Base-by-base conservation (phyloP, 2,797 vertebrate species). In the Syngnathus rostellatus region DNA sequence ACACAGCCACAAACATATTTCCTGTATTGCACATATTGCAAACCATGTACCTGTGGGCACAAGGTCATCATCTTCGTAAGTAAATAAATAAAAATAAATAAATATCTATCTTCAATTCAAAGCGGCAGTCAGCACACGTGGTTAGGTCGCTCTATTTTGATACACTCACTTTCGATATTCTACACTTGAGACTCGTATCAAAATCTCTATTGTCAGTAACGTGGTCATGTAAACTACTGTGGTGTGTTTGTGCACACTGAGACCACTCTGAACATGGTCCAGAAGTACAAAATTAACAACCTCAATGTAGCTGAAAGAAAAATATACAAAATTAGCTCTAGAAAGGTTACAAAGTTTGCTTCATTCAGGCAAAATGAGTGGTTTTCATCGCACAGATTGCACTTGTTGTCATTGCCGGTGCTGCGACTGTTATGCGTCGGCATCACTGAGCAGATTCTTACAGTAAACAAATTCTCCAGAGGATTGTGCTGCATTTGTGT, bases 331-430 rank as follows among this genome's bases (percentile, higher is more conserved):
- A 81, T 63, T 55, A 60, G 14, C 63, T 83, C 84, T 85, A 82
- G 75, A 89, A 90, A 87, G 77, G 81, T 80, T 86, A 90, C 71
- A 88, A 90, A 90, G 80, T 68, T 67, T 71, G 67, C 62, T 77
- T 57, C 70, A 64, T 73, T 59, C 16, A 62, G 73, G 78, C 78
- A 80, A 62, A 80, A 77, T 55, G 6, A 77, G 71, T 78, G 45
- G n/a, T 64, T 75, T 46, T 62, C 55, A 63, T 50, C 6, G 45
- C 60, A 62, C 41, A 43, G 41, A 45, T 25, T 8, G 23, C 60
- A 23, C 60, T 62, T 62, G 59, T 41, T 16, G 63, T 62, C 41
- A 25, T 23, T 51, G 46, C 17, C 25, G 46, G 21, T 25, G 21
- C 8, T 8, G 8, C 21, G 12, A 43, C 61, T 16, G 61, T 46